Percentiles rank a stretch among this genome's conserved stretches.
Conservation (phyloP, 2,888 invertebrate genomes). For the Troides helena region DNA sequence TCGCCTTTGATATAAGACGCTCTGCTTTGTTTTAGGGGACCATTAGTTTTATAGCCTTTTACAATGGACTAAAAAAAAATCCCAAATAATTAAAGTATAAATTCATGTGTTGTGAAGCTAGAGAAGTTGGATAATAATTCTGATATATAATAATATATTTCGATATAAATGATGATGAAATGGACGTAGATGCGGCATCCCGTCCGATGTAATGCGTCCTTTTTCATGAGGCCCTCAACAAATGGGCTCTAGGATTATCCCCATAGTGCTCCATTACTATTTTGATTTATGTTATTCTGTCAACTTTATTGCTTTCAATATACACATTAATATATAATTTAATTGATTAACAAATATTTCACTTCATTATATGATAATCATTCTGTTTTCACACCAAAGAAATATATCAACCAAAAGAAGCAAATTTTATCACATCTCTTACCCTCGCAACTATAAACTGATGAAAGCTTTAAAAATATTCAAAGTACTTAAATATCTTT, state of each 20-base stretch:
- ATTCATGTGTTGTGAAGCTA: too few species aligned
- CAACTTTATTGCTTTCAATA: background rate
- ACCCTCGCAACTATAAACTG: too few species aligned
- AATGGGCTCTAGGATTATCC: constrained; percentile 66
- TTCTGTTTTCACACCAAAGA: too few species aligned
- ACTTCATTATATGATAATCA: background rate
- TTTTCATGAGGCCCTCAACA: constrained; percentile 52
- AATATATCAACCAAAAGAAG: too few species aligned
- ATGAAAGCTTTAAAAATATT: too few species aligned
- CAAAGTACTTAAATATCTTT: too few species aligned
- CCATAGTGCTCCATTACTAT: constrained; percentile 10
- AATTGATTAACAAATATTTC: background rate
- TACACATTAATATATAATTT: background rate
- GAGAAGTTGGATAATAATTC: background rate
- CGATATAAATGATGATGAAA: constrained; percentile 11
- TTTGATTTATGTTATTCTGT: constrained; percentile 19
- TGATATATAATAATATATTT: background rate
- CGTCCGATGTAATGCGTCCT: constrained; percentile 21
- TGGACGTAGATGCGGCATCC: constrained; percentile 8
- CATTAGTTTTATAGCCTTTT: too few species aligned
- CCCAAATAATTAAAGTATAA: too few species aligned
- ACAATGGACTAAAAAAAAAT: too few species aligned
- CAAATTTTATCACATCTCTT: too few species aligned
- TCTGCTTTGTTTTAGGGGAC: too few species aligned
- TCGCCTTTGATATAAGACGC: too few species aligned